A percentile compares a stretch with the other conserved stretches of the same genome.
phyloP scores from a whole-genome alignment of 2,113 vertebrate genomes.

The Phyllostomus discolor region DNA sequence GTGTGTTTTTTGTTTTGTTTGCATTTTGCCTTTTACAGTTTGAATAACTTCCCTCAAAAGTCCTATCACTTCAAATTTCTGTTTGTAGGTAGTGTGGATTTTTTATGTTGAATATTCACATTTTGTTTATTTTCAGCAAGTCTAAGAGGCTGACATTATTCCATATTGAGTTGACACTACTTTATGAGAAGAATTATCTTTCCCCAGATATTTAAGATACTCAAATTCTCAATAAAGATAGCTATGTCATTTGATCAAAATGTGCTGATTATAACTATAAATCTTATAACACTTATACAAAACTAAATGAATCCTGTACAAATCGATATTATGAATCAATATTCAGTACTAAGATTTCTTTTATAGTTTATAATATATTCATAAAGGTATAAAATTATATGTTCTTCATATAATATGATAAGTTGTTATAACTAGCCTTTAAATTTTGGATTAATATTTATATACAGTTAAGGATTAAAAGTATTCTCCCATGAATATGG shows the following conservation, averaged over 20 bases:
- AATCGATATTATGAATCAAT: neutral
- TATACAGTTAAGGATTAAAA: constrained; percentile 18
- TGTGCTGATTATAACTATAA: neutral
- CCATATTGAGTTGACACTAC: neutral
- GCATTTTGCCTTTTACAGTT: neutral
- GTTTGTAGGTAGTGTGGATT: neutral
- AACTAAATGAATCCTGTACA: neutral
- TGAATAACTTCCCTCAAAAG: neutral
- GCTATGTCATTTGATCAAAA: neutral
- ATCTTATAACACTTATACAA: neutral
- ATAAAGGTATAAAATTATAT: neutral
- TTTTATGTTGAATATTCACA: neutral
- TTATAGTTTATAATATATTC: neutral
- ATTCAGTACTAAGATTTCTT: neutral
- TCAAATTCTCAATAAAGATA: neutral
- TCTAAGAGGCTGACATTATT: neutral
- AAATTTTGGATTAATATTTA: constrained; percentile 7
- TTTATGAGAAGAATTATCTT: neutral
- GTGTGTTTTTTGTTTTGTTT: neutral
- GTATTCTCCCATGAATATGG: neutral
- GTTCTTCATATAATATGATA: neutral
- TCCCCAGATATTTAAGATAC: neutral
- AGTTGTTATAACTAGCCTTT: neutral
- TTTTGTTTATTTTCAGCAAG: neutral
- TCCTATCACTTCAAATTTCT: neutral